Percentiles rank a stretch among this genome's conserved stretches.
phyloP scores from a whole-genome alignment of 35 echinoderm and acorn worm genomes.

The Apostichopus japonicus region DNA sequence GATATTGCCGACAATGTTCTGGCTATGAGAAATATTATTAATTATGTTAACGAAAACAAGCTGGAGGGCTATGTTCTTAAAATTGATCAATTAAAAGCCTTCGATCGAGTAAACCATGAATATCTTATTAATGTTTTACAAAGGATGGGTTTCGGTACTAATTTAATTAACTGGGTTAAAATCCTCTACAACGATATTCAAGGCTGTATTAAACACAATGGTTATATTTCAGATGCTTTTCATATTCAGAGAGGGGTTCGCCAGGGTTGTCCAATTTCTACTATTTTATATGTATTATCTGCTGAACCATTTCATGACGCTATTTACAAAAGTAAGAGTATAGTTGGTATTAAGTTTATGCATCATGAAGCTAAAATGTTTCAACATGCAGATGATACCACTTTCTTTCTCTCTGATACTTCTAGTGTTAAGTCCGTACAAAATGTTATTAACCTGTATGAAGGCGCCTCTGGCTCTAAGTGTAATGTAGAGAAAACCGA shows the following conservation, averaged over 20 bases:
- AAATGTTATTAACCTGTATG: constrained; percentile 1
- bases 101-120: constrained; percentile 55
- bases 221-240: constrained; percentile 21
- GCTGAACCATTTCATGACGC: constrained; percentile 35
- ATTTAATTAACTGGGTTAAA: constrained; percentile 56
- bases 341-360: neutral
- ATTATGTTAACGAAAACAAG: constrained; percentile 33
- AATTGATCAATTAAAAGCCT: constrained; percentile 70
- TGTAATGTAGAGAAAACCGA: constrained; percentile 47
- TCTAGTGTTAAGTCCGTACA: neutral
- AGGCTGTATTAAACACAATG: constrained; percentile 40
- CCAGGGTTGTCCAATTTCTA: constrained; percentile 56
- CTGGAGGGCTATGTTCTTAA: constrained; percentile 12
- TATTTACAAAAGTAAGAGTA: neutral
- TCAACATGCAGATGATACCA: constrained; percentile 63
- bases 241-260: constrained; percentile 13
- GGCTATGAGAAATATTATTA: constrained; percentile 46
- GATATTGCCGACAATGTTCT: constrained; percentile 65
- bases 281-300: constrained; percentile 33
- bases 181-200: constrained; percentile 30
- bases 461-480: constrained; percentile 18
- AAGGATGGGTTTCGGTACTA: constrained; percentile 56
- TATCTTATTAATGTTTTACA: constrained; percentile 52
- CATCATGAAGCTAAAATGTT: constrained; percentile 43
- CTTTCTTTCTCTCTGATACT: constrained; percentile 21